Evolutionary conservation across 2,888 invertebrate genomes (phyloP), one percentile per base, ranked within the genome.

Genomic region (Leptopilina drosophilae): DNA sequence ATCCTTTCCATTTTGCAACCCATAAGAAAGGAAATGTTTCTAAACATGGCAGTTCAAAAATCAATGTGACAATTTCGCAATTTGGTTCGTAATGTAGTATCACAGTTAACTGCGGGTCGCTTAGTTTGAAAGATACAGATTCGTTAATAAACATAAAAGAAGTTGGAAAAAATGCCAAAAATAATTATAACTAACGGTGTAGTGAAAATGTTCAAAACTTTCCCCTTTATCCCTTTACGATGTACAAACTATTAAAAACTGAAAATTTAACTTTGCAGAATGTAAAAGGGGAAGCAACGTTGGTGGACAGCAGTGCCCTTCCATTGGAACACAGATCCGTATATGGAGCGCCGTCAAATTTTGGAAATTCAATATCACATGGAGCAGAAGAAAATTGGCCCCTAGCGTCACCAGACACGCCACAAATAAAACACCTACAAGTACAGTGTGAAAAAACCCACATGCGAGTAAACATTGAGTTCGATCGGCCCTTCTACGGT

Each of bases 381-480:
- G 85, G 84, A 78, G 93, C 94, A 33, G 97, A 97, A 87, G 97
- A 97, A 89, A 95, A 96, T 79, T 98, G 98, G 98, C 98, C 97
- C 0, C 92, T 97, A 85, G 95, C 96, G 66, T 95, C 96, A 69
- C 96, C 97, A 26, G 98, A 98, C 90, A 97, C 97, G 92, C 98
- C 98, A 0, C 97, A 97, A 92, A 98, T 98, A 88, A 98, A 98
- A 92, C 97, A 97, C 89, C 93, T 97, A 83, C 97, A 98, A 93
- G 98, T 98, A 85, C 98, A 98, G 91, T 98, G 98, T 92, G 98
- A 98, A 92, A 98, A 98, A 92, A 97, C 98, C 73, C 97, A 97
- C 91, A 98, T 98, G 98, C 94, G 98, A 77, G 98, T 98, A 78
- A 97, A 97, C 92, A 97, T 98, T 88, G 98, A 98, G 92, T 98